Evolutionary conservation across 2,888 invertebrate species (phyloP).

Genomic region (Microplitis deprimator): DNA sequence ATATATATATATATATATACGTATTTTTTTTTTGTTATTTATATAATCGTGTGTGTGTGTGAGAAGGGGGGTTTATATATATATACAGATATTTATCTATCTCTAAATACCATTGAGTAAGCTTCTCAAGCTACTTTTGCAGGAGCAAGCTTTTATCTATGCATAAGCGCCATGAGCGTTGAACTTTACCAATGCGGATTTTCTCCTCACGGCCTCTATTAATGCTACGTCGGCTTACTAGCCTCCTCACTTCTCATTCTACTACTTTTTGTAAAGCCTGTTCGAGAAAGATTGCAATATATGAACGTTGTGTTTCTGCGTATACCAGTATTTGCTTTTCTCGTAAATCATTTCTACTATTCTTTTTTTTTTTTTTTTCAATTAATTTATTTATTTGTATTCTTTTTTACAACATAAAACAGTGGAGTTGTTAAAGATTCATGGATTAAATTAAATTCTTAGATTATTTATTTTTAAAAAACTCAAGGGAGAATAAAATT

Average conservation of each 20-base stretch:
- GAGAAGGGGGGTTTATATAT: not conserved
- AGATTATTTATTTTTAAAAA: not conserved
- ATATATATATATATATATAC: not conserved
- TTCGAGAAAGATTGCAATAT: constrained; percentile 29
- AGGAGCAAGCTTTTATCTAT: constrained; percentile 55
- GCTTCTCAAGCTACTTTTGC: constrained; percentile 41
- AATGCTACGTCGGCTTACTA: constrained; percentile 38
- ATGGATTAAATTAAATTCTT: not conserved
- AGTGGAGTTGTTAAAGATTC: not conserved
- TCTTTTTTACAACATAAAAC: constrained; percentile 10
- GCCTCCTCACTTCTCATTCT: constrained; percentile 20
- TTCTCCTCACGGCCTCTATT: constrained; percentile 47
- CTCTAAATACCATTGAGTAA: constrained; percentile 12
- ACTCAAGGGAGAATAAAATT: not conserved
- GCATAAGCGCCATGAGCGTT: constrained; percentile 52
- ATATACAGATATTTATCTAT: constrained; percentile 1
- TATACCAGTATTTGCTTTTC: not conserved
- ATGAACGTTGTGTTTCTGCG: not conserved
- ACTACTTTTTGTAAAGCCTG: constrained; percentile 15
- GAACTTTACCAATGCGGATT: constrained; percentile 54
- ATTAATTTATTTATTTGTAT: too few relatives aligned
- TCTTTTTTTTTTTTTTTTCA: not conserved
- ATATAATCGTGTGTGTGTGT: not conserved
- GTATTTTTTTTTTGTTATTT: not conserved
- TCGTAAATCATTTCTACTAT: not conserved